phyloP scores from a whole-genome alignment of 2,113 vertebrate genomes.

The Myxocyprinus asiaticus region DNA sequence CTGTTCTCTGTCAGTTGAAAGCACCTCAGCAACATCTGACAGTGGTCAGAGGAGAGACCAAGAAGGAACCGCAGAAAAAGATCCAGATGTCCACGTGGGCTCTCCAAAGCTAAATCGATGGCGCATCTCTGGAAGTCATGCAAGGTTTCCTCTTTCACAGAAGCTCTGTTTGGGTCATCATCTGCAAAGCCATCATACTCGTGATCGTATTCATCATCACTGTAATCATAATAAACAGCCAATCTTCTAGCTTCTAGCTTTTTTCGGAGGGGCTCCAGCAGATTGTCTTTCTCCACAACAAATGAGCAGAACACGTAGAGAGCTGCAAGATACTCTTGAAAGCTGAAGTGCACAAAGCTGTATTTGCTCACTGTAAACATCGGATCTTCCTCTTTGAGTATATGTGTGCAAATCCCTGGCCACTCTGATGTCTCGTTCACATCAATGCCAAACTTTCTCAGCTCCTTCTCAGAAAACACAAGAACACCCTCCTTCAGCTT shows the following conservation, averaged over 20 bases:
- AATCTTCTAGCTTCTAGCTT: not conserved
- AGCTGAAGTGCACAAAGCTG: slow-evolving; percentile 27
- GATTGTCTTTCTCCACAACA: not conserved
- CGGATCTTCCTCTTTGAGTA: slow-evolving; percentile 26
- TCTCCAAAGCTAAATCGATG: slow-evolving; percentile 1
- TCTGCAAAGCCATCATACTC: not conserved
- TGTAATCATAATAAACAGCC: not conserved
- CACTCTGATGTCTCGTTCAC: not conserved
- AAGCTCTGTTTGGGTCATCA: not conserved
- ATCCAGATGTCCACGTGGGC: slow-evolving; percentile 25
- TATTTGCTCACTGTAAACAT: slow-evolving; percentile 12
- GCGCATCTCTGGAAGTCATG: slow-evolving; percentile 33
- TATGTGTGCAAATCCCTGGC: slow-evolving; percentile 27
- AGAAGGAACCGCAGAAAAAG: slow-evolving; percentile 38
- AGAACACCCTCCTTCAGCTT: slow-evolving; percentile 18
- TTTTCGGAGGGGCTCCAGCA: not conserved
- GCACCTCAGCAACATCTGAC: not conserved
- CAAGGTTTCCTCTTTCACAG: not conserved
- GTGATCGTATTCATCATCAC: not conserved
- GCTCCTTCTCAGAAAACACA: slow-evolving; percentile 21
- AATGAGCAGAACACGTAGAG: not conserved
- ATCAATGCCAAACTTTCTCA: not conserved
- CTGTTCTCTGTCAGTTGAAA: not conserved
- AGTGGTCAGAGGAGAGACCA: slow-evolving; percentile 17
- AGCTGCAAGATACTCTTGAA: slow-evolving; percentile 9